Evolutionary conservation across 2,113 vertebrate species (phyloP), one percentile per base, ranked within the genome.

Genomic region (Amblyornis subalaris): DNA sequence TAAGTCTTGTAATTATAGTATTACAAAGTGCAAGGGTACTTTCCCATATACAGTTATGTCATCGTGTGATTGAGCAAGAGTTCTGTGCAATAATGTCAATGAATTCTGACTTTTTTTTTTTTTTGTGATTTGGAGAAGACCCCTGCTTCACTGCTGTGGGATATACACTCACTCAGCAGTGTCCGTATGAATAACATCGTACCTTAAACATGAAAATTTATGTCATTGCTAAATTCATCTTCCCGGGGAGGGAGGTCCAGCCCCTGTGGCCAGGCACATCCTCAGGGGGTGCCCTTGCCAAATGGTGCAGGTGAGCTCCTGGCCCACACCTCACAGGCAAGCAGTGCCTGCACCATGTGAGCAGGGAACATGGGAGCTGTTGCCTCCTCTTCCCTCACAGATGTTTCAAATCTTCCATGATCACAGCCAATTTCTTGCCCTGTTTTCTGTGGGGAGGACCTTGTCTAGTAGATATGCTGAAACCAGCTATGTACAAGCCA

Each of bases 171-270:
- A 57, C 13, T 36, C 33, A 38, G 35, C 28, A 23, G 21, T 6
- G 9, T 61, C 40, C 2, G 1, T 29, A 58, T 54, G 8, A 79
- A 16, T 15, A 60, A 10, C 31, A 12, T 1, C 0, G 0, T 25
- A 15, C 3, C 45, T 70, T 11, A 84, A 73, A 51, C 10, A 33
- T 5, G 12, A 75, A 51, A 7, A 31, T 24, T 24, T 36, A 10
- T 66, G 77, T 20, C 6, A 2, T n/a, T 53, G 31, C 54, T 70
- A 40, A 48, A 36, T 45, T 78, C 22, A 17, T 1, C 0, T 38
- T 71, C 22, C 42, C 61, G 48, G 40, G 0, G 29, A 60, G 29
- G 3, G 10, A 74, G 15, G 20, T 16, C 44, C 0, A 2, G 35
- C 26, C 45, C 9, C 15, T 1, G 1, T 13, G 14, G 58, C 36